Evolutionary conservation across 2,797 vertebrate genomes (phyloP), one percentile per base, ranked within the genome.

Genomic region (Lacerta viridis): DNA sequence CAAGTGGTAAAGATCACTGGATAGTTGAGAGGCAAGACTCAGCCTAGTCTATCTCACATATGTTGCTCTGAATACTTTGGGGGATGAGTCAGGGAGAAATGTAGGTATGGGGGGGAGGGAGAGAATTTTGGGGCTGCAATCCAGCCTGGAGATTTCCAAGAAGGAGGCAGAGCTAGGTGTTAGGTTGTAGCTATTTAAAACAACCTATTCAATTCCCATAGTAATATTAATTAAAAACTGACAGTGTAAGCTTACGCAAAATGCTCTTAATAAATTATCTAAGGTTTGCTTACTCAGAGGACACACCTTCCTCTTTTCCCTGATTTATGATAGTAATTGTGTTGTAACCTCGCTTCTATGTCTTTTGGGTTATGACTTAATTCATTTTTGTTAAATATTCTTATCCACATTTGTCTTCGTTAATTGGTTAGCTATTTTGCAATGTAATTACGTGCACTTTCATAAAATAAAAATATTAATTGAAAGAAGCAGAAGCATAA

Each of bases 221-320:
- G 33, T 74, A 36, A 74, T 36, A 74, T 36, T 74, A 33, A 72
- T 36, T 72, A 36, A 74, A 72, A 33, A 74, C 36, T 36, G 36
- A 39, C 71, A 74, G 33, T 39, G n/a, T 74, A 36, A 39, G 33
- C 33, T 74, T 74, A 74, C 39, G 33, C 33, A 36, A n/a, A 80
- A 55, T 80, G 78, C 46, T 79, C 27, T 84, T 61, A 85, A 85
- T 66, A 59, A 43, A 75, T 77, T n/a, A 85, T 85, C 41, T 66
- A 78, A 46, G 29, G 39, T n/a, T 46, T 20, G n/a, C 5, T 85
- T n/a, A 43, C 23, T 85, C 29, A 64, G 17, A 64, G 20, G 61
- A 64, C 61, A 64, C 61, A 64, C 17, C 61, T 64, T 64, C 18
- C 61, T 64, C 61, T 64, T 64, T 36, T 11, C 18, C 15, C 11